Evolutionary conservation across 2,888 invertebrate genomes (phyloP), one percentile per base, ranked within the genome.

Genomic region (Meliscaeva auricollis): DNA sequence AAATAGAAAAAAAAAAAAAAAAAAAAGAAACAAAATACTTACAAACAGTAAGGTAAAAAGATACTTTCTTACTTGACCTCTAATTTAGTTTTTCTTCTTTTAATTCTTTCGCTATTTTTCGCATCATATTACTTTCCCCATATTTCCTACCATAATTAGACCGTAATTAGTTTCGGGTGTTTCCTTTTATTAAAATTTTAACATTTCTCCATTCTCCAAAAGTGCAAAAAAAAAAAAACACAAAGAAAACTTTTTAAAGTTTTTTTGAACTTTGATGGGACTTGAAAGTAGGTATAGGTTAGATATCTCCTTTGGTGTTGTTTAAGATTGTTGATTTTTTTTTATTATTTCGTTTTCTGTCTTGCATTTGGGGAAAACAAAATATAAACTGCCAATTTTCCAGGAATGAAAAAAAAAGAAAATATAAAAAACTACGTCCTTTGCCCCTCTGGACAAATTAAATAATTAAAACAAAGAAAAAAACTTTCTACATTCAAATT

Each of bases 141-240:
- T 81, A 76, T 80, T 73, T 77, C 52, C 46, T 73, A 72, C 60
- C 50, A 68, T 77, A 85, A 80, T 85, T 85, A 69, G 80, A 85
- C 76, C 85, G 73, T 85, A 81, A 80, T 85, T 85, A 76, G 80
- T 72, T 81, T 44, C 58, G 50, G 70, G 26, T 72, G 20, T 68
- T 54, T 64, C 22, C 20, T 15, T 58, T 50, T n/a, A n/a, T n/a
- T n/a, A 44, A 64, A 74, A 68, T n/a, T 77, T 58, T n/a, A 64
- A 11, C 46, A 17, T 38, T 62, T 60, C n/a, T n/a, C n/a, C n/a
- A n/a, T n/a, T n/a, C n/a, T n/a, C n/a, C n/a, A n/a, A n/a, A n/a
- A n/a, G n/a, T n/a, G n/a, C n/a, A n/a, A n/a, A n/a, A n/a, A n/a
- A n/a, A 22, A n/a, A 15, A 20, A 54, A 50, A 50, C 32, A 62